Conservation (phyloP, 2,113 vertebrate species). For the Trochalopteron elliotii region DNA sequence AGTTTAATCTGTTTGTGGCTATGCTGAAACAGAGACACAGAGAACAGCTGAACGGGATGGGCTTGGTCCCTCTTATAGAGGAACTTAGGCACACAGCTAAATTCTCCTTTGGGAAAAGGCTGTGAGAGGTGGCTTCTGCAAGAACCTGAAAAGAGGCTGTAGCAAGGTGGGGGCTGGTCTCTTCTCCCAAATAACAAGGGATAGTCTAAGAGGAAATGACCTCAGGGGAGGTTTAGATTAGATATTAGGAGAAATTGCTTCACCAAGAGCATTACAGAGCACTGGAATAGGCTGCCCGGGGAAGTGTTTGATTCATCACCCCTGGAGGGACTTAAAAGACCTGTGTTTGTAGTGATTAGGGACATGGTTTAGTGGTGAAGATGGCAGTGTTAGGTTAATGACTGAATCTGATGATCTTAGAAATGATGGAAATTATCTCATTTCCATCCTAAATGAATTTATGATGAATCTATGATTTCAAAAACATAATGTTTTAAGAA, state of each 20-base stretch:
- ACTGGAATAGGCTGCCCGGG: neutral
- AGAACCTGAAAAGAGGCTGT: neutral
- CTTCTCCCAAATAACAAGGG: neutral
- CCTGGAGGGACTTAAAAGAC: neutral
- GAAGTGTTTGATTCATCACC: neutral
- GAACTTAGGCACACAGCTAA: neutral
- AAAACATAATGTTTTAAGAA: neutral
- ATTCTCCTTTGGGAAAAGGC: neutral
- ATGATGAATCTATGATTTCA: neutral
- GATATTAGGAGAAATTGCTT: neutral
- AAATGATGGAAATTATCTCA: too few relatives aligned
- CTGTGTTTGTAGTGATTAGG: neutral
- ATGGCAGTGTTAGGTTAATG: neutral
- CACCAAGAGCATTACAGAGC: neutral
- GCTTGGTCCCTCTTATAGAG: neutral
- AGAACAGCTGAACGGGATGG: neutral
- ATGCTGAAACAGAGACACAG: neutral
- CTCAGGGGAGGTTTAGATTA: neutral
- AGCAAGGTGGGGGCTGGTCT: neutral
- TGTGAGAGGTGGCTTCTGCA: accelerated
- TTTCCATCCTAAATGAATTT: neutral
- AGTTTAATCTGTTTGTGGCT: neutral
- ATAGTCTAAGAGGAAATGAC: neutral
- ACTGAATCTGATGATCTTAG: neutral
- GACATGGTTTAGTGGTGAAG: neutral